These are phyloP conservation scores for Drosophila setifemur DNA, from an alignment of 1,140 invertebrate species.

Conservation along the genomic window DNA sequence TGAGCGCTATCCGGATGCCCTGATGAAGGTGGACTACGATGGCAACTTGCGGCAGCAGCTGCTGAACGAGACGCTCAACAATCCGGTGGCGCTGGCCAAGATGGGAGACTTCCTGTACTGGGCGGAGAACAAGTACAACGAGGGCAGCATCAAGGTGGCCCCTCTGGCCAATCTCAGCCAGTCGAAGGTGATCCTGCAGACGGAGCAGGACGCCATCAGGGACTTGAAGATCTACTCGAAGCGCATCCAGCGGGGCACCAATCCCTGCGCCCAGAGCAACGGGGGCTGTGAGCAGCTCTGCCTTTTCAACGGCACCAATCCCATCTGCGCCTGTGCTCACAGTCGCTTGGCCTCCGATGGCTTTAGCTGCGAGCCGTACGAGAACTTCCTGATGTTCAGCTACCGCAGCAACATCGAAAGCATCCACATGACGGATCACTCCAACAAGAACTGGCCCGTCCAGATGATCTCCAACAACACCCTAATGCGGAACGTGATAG, in stretches of 20 bases:
- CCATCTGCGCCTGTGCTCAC: constrained; percentile 89
- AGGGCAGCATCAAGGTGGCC: constrained; percentile 87
- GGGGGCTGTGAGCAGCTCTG: constrained; percentile 92
- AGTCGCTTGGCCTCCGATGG: constrained; percentile 87
- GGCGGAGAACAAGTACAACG: constrained; percentile 84
- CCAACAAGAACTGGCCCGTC: constrained; percentile 89
- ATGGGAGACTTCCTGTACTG: constrained; percentile 75
- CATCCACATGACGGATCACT: constrained; percentile 88
- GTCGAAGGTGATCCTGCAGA: constrained; percentile 84
- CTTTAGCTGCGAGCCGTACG: constrained; percentile 87
- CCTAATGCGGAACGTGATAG: constrained; percentile 92
- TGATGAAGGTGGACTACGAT: constrained; percentile 91
- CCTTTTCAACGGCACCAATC: constrained; percentile 87
- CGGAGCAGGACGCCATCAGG: constrained; percentile 87
- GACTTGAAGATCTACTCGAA: constrained; percentile 87
- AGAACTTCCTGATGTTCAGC: constrained; percentile 90
- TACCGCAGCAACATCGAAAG: constrained; percentile 89
- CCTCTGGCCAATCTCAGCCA: constrained; percentile 85
- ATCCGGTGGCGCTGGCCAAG: constrained; percentile 87
- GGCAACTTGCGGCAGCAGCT: constrained; percentile 88
- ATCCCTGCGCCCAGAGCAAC: constrained; percentile 88
- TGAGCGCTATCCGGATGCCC: constrained; percentile 89
- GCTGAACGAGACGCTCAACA: constrained; percentile 88
- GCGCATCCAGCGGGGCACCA: constrained; percentile 84
- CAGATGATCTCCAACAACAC: constrained; percentile 86